phyloP scores from a whole-genome alignment of 2,113 vertebrate species.

The Panthera uncia region DNA sequence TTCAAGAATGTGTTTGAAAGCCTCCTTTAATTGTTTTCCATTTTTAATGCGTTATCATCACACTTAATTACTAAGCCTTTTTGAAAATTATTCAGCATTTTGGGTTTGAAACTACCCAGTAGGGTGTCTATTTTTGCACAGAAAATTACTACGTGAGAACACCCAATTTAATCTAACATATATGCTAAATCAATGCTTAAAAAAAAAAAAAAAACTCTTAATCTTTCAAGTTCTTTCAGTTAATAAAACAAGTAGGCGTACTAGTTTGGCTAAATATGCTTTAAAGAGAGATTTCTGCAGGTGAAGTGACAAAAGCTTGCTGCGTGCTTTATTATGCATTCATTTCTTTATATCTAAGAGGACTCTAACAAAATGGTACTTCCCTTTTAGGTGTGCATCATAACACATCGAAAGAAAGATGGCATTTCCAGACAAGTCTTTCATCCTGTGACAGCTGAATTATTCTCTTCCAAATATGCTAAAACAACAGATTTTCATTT shows the following conservation, averaged over 20 bases:
- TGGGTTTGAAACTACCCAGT: conserved; percentile 66
- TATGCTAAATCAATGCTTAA: conserved; percentile 72
- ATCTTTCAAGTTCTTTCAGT: conserved; percentile 55
- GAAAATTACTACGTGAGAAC: conserved; percentile 65
- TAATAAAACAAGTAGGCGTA: conserved; percentile 63
- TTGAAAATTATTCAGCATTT: conserved; percentile 68
- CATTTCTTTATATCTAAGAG: conserved; percentile 51
- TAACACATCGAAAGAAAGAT: conserved; percentile 60
- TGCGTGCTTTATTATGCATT: conserved; percentile 57
- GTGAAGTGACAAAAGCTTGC: conserved; percentile 58
- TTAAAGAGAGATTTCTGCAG: conserved; percentile 57
- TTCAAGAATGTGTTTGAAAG: conserved; percentile 15
- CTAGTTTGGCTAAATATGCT: conserved; percentile 41
- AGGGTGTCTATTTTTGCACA: conserved; percentile 65
- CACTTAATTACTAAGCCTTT: conserved; percentile 75
- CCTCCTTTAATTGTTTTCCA: conserved; percentile 9
- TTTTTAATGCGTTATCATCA: conserved; percentile 59
- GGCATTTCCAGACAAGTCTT: conserved; percentile 78
- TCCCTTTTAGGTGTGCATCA: conserved; percentile 70
- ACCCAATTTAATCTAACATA: conserved; percentile 71
- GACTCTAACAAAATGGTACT: conserved; percentile 50
- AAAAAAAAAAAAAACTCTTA: conserved; percentile 32
- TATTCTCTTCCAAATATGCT: conserved; percentile 78
- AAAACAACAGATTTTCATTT: conserved; percentile 81
- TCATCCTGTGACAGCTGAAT: conserved; percentile 80